These are phyloP conservation scores for Dryobotodes eremita DNA, from an alignment of 2,888 invertebrate species.

Conservation along the genomic window DNA sequence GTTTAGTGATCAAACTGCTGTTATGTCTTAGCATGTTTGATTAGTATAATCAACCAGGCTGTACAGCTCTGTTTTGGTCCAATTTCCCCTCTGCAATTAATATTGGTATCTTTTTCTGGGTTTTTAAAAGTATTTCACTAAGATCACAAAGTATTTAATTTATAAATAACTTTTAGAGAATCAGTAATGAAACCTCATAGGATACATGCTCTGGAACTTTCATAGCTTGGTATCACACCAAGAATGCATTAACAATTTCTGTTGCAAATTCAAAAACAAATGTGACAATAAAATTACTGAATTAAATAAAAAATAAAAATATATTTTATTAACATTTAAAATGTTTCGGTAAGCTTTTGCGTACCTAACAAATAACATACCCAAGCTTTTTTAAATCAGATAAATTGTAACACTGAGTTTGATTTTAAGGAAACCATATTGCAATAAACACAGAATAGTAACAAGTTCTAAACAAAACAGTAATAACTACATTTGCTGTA, in stretches of 20 bases:
- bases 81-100: background rate
- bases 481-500: constrained; percentile 26
- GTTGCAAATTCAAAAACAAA: background rate
- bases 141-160: background rate
- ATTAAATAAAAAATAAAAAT: background rate
- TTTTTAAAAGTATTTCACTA: background rate
- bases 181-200: background rate
- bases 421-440: constrained; percentile 11
- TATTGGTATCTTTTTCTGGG: background rate
- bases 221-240: background rate
- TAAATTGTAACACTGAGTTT: background rate
- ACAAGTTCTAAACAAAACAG: constrained; percentile 21
- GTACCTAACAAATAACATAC: background rate
- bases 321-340: background rate
- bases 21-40: background rate
- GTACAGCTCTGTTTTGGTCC: background rate
- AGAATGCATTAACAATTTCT: background rate
- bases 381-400: background rate
- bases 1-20: background rate
- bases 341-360: background rate
- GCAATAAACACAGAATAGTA: constrained; percentile 3
- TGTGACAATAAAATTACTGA: background rate
- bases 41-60: background rate
- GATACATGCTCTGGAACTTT: background rate
- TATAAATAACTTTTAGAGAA: background rate